A percentile compares a stretch with the other conserved stretches of the same genome.
These are phyloP conservation scores for Sthenelais limicola DNA, from an alignment of 2,888 invertebrate species.

Conservation along the genomic window DNA sequence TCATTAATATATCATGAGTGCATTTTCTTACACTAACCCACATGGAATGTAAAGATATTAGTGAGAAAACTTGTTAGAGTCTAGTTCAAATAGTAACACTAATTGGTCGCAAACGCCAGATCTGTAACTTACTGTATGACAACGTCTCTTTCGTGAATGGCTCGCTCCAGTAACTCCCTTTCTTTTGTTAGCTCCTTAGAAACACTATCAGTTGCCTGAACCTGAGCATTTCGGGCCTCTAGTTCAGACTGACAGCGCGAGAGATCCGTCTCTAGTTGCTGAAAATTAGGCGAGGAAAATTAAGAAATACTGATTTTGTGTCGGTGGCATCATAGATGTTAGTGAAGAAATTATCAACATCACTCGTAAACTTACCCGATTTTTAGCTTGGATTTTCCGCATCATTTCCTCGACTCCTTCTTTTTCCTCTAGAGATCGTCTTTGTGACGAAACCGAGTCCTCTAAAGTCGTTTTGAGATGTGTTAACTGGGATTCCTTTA, in stretches of 20 bases:
- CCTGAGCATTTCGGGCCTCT: conserved; percentile 54
- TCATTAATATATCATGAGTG: too few species aligned
- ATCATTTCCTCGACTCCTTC: conserved; percentile 60
- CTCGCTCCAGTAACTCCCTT: conserved; percentile 54
- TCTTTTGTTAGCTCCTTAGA: conserved; percentile 54
- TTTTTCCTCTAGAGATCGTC: conserved; percentile 64
- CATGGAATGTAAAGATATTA: too few species aligned
- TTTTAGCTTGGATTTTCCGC: conserved; percentile 53
- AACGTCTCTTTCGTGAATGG: conserved; percentile 60
- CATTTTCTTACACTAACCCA: too few species aligned
- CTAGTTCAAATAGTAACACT: too few species aligned
- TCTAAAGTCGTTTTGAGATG: conserved; percentile 60
- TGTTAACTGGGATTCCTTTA: conserved; percentile 61
- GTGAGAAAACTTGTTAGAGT: too few species aligned
- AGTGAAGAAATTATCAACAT: not conserved
- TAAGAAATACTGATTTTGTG: conserved; percentile 25
- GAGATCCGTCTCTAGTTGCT: conserved; percentile 60
- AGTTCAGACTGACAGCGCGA: conserved; percentile 55
- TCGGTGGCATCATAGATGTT: conserved; percentile 1
- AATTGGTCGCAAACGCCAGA: too few species aligned
- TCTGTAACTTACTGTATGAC: conserved; percentile 61
- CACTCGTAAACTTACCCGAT: conserved; percentile 50
- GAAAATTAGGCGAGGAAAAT: not conserved
- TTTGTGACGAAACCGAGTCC: conserved; percentile 60
- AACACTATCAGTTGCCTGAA: conserved; percentile 57